Conservation (phyloP, 2,888 invertebrate species). For the Artemia sinica region DNA sequence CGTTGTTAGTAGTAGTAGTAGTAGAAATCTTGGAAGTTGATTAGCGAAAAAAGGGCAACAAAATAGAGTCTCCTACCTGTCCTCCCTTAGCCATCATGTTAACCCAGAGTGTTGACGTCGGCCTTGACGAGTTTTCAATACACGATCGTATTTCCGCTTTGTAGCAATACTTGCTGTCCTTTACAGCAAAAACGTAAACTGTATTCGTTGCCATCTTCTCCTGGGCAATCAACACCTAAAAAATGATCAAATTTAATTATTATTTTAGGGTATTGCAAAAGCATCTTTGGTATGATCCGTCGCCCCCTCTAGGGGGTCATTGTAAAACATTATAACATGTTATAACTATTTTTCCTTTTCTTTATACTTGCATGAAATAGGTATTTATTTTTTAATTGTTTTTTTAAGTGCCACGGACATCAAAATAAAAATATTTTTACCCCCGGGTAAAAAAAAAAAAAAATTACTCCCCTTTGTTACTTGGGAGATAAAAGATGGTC, state of each 20-base stretch:
- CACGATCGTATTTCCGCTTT: constrained; percentile 95
- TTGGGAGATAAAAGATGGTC: no score
- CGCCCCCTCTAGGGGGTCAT: no score
- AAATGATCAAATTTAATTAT: not conserved
- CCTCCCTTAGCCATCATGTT: constrained; percentile 99
- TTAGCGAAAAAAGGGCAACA: no score
- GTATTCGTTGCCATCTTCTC: constrained; percentile 99
- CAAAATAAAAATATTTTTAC: no score
- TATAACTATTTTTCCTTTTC: not conserved
- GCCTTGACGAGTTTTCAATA: constrained; percentile 71
- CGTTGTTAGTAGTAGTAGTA: no score
- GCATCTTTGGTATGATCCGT: no score
- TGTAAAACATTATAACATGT: not conserved
- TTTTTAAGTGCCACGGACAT: no score
- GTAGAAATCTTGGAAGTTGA: no score
- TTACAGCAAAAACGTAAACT: constrained; percentile 98
- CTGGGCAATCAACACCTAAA: constrained; percentile 76
- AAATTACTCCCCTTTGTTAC: no score
- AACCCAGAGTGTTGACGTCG: constrained; percentile 94
- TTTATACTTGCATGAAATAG: constrained; percentile 3
- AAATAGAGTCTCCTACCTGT: constrained; percentile 35
- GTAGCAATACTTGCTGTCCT: constrained; percentile 96
- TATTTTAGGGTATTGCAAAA: no score
- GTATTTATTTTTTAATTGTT: no score
- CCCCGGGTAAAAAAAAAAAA: no score